These are phyloP conservation scores for Labroides dimidiatus DNA, from an alignment of 2,797 vertebrate genomes.

Conservation along the genomic window DNA sequence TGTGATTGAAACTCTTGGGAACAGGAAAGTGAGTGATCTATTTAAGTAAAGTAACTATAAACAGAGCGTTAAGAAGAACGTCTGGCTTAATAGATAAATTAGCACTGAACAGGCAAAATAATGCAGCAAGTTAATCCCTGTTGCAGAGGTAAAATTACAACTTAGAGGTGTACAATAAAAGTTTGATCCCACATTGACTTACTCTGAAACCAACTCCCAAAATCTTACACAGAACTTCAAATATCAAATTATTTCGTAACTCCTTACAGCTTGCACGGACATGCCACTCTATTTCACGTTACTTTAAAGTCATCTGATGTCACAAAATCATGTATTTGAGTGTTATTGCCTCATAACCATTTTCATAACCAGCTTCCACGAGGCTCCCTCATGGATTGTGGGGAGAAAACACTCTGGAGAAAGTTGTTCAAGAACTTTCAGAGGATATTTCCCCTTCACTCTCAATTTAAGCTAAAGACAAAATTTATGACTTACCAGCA, in stretches of 20 bases:
- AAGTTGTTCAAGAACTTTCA: slow-evolving; percentile 4
- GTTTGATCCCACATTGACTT: too few species aligned
- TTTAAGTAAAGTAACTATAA: background rate
- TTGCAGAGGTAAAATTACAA: too few species aligned
- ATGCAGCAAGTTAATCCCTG: too few species aligned
- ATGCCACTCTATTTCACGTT: accelerated
- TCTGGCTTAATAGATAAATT: background rate
- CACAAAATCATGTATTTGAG: too few species aligned
- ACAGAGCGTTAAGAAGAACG: background rate
- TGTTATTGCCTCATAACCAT: too few species aligned
- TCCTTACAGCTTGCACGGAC: accelerated
- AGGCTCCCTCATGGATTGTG: slow-evolving; percentile 52
- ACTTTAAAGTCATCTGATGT: too few species aligned
- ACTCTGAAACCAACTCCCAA: too few species aligned
- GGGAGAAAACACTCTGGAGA: slow-evolving; percentile 11
- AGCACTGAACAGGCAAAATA: too few species aligned
- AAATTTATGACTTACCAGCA: slow-evolving; percentile 51
- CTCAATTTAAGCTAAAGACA: background rate
- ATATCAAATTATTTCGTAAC: background rate
- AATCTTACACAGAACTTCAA: background rate
- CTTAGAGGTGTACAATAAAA: too few species aligned
- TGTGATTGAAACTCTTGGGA: background rate
- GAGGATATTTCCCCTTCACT: background rate
- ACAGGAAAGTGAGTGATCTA: background rate
- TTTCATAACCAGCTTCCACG: slow-evolving; percentile 38